Base-by-base conservation (phyloP, 2,113 vertebrate species). In the Lucifuga dentata region DNA sequence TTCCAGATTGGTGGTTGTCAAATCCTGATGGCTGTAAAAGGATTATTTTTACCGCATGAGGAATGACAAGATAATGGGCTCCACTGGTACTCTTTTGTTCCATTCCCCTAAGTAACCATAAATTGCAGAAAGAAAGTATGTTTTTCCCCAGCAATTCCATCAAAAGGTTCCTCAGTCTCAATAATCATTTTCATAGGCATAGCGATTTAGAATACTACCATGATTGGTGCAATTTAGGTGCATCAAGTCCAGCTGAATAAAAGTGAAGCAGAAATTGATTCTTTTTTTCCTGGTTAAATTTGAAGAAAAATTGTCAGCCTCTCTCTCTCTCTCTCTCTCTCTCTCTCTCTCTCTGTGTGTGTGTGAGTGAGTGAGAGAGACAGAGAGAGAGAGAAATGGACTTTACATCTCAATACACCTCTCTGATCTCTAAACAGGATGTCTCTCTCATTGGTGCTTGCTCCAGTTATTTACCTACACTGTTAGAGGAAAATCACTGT, bases 161-260 rank as follows among this genome's bases (percentile, higher is more conserved):
- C 40, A 71, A 59, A 79, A 45, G 41, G 38, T 57, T 61, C 21
- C 73, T 62, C 20, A 67, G 26, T 66, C 11, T 39, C 29, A 62
- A 53, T 46, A 86, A 76, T 89, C 44, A 83, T 76, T 83, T 68
- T 80, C 43, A 73, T 66, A 50, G 24, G 67, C 17, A 48, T 57
- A 56, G 40, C 73, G 21, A 61, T 76, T 69, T 74, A 76, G 60
- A 81, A 82, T 66, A 73, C 63, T 46, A 38, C 24, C n/a, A 68
- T 81, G 60, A 89, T 85, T 88, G 73, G 53, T 81, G 74, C 74
- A 80, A 91, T 91, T 90, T 82, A 61, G 59, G 32, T 59, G 49
- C 40, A 88, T 91, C 80, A 85, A 73, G 65, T 41, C 12, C 1
- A 35, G 39, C 63, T 68, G 59, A 75, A 75, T 8, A 7, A 32